Percentiles rank a stretch among this genome's conserved stretches.
Evolutionary conservation across 2,888 invertebrate species (phyloP).

Genomic region (Stomorhina lunata): DNA sequence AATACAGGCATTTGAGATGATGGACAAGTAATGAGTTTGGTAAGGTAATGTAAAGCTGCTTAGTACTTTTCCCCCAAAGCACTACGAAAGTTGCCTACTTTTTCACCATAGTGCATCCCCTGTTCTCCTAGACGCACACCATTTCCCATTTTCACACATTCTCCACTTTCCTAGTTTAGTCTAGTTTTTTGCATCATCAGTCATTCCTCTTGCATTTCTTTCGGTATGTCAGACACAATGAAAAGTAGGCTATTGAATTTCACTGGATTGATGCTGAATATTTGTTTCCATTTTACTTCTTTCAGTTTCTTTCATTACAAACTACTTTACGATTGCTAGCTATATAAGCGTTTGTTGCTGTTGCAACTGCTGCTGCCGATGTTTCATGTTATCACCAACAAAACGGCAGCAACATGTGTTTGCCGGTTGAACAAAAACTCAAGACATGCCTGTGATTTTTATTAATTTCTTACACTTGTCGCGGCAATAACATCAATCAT

Average conservation of each 20-base stretch:
- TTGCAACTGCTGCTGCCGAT: slow-evolving; percentile 6
- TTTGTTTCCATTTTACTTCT: background rate
- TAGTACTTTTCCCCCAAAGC: no score
- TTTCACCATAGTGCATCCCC: background rate
- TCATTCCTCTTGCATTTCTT: slow-evolving; percentile 33
- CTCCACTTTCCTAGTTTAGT: slow-evolving; percentile 33
- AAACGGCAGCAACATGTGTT: slow-evolving; percentile 50
- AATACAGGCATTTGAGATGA: background rate
- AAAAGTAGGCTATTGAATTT: slow-evolving; percentile 65
- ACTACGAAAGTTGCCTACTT: no score
- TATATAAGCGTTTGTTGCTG: slow-evolving; percentile 4
- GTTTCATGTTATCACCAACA: slow-evolving; percentile 41
- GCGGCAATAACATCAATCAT: slow-evolving; percentile 38
- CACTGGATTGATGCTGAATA: slow-evolving; percentile 50
- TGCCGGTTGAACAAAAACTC: slow-evolving; percentile 19
- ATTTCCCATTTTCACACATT: background rate
- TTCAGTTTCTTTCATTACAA: slow-evolving; percentile 26
- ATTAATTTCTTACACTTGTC: slow-evolving; percentile 46
- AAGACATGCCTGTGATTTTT: slow-evolving; percentile 19
- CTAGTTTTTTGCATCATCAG: no score
- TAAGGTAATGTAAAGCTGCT: no score
- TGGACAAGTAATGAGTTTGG: background rate
- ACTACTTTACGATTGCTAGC: slow-evolving; percentile 34
- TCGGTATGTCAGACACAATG: slow-evolving; percentile 46
- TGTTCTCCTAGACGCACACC: background rate